phyloP scores from a whole-genome alignment of 2,113 vertebrate species.

The Girardinichthys multiradiatus region DNA sequence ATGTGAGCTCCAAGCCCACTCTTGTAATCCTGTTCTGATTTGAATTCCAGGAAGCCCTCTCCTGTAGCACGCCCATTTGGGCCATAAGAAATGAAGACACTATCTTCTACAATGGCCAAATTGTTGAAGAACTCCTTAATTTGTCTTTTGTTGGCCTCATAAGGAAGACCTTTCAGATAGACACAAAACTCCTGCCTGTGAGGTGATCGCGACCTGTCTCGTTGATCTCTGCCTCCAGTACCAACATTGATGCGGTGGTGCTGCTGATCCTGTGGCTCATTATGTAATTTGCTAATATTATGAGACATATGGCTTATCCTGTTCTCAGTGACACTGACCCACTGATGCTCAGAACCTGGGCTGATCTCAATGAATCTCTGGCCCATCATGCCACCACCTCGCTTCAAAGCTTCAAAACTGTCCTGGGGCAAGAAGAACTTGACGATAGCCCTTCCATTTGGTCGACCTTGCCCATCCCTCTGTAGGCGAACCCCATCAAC shows the following conservation, averaged over 20 bases:
- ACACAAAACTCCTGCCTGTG: slow-evolving; percentile 94
- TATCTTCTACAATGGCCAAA: slow-evolving; percentile 93
- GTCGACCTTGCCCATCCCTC: slow-evolving; percentile 91
- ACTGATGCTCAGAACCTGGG: slow-evolving; percentile 94
- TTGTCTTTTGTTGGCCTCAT: slow-evolving; percentile 96
- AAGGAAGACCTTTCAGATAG: slow-evolving; percentile 96
- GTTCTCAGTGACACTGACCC: slow-evolving; percentile 84
- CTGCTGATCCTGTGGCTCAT: slow-evolving; percentile 66
- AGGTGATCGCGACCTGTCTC: slow-evolving; percentile 93
- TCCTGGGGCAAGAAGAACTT: slow-evolving; percentile 97
- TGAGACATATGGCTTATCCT: slow-evolving; percentile 71
- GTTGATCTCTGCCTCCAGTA: slow-evolving; percentile 79
- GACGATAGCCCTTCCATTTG: slow-evolving; percentile 91
- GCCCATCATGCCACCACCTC: slow-evolving; percentile 93
- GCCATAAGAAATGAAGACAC: slow-evolving; percentile 95
- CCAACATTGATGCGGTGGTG: slow-evolving; percentile 71
- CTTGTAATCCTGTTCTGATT: slow-evolving; percentile 93
- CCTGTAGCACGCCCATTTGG: slow-evolving; percentile 96
- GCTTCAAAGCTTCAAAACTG: slow-evolving; percentile 93
- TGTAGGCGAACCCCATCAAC: slow-evolving; percentile 89
- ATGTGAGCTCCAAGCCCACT: slow-evolving; percentile 93
- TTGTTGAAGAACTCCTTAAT: slow-evolving; percentile 99
- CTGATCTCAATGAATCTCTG: slow-evolving; percentile 94
- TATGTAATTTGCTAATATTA: slow-evolving; percentile 77
- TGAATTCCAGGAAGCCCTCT: slow-evolving; percentile 97